Percentiles rank a stretch among this genome's conserved stretches.
These are phyloP conservation scores for Lethocerus indicus DNA, from an alignment of 1,140 invertebrate species.

Conservation along the genomic window DNA sequence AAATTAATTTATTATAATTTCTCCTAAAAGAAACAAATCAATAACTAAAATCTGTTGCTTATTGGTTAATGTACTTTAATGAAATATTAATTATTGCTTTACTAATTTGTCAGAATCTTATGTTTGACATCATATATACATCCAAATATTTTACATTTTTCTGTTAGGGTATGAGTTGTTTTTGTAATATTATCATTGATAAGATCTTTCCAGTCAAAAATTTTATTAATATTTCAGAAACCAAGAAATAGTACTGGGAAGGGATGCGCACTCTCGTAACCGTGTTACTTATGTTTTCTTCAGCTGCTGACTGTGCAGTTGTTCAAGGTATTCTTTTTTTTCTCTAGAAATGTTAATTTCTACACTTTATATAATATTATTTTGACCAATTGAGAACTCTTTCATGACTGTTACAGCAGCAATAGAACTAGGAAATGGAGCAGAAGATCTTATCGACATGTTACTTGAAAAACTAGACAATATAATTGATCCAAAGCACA, in stretches of 20 bases:
- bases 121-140: no score
- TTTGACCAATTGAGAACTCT: neutral
- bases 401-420: neutral
- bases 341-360: neutral
- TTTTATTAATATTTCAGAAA: neutral
- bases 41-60: no score
- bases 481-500: constrained; percentile 1
- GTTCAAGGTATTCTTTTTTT: neutral
- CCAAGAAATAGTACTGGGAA: neutral
- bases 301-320: neutral
- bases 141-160: no score
- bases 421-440: neutral
- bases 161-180: no score
- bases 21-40: no score
- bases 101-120: no score
- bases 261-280: no score
- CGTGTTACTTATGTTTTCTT: neutral
- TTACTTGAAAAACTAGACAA: neutral
- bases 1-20: no score
- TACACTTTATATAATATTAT: neutral
- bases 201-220: no score
- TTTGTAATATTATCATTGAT: no score
- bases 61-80: no score
- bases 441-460: neutral
- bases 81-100: no score